Evolutionary conservation across 2,113 vertebrate species (phyloP).

Genomic region (Pongo abelii): DNA sequence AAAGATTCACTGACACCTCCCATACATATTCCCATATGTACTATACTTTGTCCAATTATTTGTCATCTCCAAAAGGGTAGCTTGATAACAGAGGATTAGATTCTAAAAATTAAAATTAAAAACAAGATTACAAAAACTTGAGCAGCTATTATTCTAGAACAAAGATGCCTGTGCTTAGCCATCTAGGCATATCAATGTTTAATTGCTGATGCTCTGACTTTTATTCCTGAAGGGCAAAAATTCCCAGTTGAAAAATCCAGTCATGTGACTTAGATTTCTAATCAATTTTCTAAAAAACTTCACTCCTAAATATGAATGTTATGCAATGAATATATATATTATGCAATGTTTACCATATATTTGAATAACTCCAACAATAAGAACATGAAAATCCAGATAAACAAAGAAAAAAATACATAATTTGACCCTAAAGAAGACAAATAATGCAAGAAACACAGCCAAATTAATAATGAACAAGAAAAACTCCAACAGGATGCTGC

Average conservation of each 20-base stretch:
- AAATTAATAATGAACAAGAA: neutral
- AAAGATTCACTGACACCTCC: neutral
- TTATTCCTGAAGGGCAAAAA: neutral
- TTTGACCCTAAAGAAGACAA: neutral
- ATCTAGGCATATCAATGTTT: neutral
- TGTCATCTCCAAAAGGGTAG: neutral
- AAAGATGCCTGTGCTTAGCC: neutral
- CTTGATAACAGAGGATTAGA: neutral
- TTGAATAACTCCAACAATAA: neutral
- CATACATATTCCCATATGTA: neutral
- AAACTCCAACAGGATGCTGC: neutral
- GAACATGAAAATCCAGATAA: neutral
- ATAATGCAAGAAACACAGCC: neutral
- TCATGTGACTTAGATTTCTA: neutral
- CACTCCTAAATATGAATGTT: neutral
- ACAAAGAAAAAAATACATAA: neutral
- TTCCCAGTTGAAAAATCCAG: neutral
- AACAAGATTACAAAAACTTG: neutral
- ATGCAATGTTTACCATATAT: neutral
- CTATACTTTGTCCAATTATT: neutral
- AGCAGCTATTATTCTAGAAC: neutral
- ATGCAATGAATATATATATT: neutral
- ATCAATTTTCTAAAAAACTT: neutral
- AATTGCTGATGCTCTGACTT: neutral
- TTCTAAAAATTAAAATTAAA: neutral